Evolutionary conservation across 2,113 vertebrate species (phyloP), one percentile per base, ranked within the genome.

Genomic region (Columbina picui): DNA sequence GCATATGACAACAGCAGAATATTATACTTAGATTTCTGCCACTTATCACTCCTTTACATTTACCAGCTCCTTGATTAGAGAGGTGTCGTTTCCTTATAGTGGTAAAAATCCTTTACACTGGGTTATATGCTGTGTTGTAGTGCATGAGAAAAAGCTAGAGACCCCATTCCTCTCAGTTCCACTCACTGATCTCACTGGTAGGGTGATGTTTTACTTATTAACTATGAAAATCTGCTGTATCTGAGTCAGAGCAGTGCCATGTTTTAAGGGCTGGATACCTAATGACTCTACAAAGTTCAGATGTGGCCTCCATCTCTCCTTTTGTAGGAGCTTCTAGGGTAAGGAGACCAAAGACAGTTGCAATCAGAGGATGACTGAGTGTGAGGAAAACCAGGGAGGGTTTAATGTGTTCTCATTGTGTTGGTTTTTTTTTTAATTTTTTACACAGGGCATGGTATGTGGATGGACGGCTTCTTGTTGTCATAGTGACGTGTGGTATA

Each of bases 381-480:
- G 10, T 64, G 30, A 89, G 60, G 13, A 45, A 85, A 75, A 57
- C 23, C 23, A 84, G 61, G 85, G 79, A 88, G 59, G 29, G 3
- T 93, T 90, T 70, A 57, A 57, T 17, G 36, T 78, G 45, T 86
- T 27, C 39, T 94, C 39, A 95, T 8, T 5, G 18, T 83, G 20
- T 12, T 8, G 0, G 0, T 4, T 56, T 34, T 43, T 60, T 23
- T 78, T 89, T 57, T 27, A 49, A 84, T 97, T 67, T 90, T 93
- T 98, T 97, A 10, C 75, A 26, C 97, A 99, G 99, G 49, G 98
- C 97, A 92, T 99, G 99, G 99, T 99, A 98, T 49, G 71, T 99
- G 95, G 98, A 99, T 74, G 99, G 98, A 30, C 98, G 99, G 45
- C 79, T 99, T 90, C 98, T 99, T 75, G 98, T 99, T 69, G 97